These are phyloP conservation scores for Nematostella vectensis DNA, from an alignment of 92 coral and sea anemone genomes.

Conservation along the genomic window DNA sequence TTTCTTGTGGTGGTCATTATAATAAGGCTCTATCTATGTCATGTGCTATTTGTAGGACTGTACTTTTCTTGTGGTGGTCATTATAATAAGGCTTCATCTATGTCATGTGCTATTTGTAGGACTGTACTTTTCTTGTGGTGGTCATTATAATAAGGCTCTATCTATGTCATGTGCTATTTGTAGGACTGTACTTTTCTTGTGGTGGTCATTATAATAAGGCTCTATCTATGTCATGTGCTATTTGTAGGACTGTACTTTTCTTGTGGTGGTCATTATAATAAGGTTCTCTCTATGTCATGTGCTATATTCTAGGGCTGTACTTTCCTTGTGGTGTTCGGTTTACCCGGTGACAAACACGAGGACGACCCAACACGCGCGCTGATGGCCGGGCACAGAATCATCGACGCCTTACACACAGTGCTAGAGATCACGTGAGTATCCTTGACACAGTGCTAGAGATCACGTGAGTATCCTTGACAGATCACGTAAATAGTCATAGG, in stretches of 20 bases:
- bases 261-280: conserved; percentile 77
- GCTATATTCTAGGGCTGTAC: conserved; percentile 71
- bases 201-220: not conserved
- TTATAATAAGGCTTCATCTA: too few relatives aligned
- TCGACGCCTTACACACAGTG: conserved; percentile 73
- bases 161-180: too few relatives aligned
- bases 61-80: too few relatives aligned
- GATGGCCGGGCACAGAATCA: conserved; percentile 81
- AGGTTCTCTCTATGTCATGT: not conserved
- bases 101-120: too few relatives aligned
- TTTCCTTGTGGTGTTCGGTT: conserved; percentile 87
- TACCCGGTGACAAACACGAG: conserved; percentile 97
- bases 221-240: not conserved
- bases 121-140: too few relatives aligned
- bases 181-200: not conserved
- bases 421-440: conserved; percentile 92
- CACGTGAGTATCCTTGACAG: too few relatives aligned
- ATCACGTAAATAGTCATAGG: too few relatives aligned
- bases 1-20: too few relatives aligned
- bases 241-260: conserved; percentile 86
- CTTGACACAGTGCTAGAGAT: too few relatives aligned
- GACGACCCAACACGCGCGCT: conserved; percentile 92
- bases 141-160: too few relatives aligned
- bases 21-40: too few relatives aligned
- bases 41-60: too few relatives aligned